These are phyloP conservation scores for Thalassaphorura encarpata DNA, from an alignment of 1,140 invertebrate species.

Conservation along the genomic window DNA sequence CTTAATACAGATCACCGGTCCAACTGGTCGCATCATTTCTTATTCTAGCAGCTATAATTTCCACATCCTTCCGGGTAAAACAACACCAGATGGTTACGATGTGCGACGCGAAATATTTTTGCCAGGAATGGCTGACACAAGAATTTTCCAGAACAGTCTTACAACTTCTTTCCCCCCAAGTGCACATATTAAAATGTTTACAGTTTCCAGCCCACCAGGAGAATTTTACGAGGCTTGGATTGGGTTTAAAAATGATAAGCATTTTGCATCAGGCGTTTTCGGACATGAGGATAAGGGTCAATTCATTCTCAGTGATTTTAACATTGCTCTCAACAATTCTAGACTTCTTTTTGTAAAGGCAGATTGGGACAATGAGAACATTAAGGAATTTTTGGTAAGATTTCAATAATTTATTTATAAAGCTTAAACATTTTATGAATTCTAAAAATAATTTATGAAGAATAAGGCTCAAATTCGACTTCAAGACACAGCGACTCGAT, in stretches of 20 bases:
- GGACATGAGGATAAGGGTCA: conserved; percentile 5
- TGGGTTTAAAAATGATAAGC: conserved; percentile 24
- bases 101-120: conserved; percentile 16
- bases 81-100: conserved; percentile 8
- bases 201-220: conserved; percentile 1
- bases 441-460: conserved; percentile 10
- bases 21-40: neutral
- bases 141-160: conserved; percentile 12
- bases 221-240: conserved; percentile 25
- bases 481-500: neutral
- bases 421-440: neutral
- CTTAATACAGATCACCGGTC: conserved; percentile 2
- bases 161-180: conserved; percentile 10
- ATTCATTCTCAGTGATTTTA: conserved; percentile 19
- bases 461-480: conserved; percentile 6
- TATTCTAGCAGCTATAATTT: conserved; percentile 1
- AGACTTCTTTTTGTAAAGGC: conserved; percentile 23
- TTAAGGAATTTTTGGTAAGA: conserved; percentile 21
- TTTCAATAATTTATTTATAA: neutral
- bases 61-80: neutral
- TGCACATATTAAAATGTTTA: conserved; percentile 16
- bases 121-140: conserved; percentile 25
- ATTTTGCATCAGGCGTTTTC: conserved; percentile 20
- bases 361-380: conserved; percentile 20
- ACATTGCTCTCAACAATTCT: conserved; percentile 19